A percentile compares a stretch with the other conserved stretches of the same genome.
Evolutionary conservation across 2,888 invertebrate genomes (phyloP).

Genomic region (Chrysolina oricalcia): DNA sequence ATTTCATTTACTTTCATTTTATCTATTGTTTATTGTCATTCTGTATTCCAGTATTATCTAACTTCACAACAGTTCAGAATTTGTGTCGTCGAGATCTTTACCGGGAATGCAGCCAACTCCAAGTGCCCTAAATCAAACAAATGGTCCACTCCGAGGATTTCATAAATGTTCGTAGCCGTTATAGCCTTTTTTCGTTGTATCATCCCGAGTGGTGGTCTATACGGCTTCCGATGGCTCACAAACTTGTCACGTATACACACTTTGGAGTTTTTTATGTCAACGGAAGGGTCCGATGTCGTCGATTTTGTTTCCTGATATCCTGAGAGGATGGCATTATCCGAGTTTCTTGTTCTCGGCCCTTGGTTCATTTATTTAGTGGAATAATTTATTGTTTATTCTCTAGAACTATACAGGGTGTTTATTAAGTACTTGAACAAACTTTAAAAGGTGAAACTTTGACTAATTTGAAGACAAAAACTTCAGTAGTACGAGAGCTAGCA

Average conservation of each 20-base stretch:
- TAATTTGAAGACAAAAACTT: too few species aligned
- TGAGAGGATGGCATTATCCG: neutral
- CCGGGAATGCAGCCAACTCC: neutral
- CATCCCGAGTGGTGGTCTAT: conserved; percentile 11
- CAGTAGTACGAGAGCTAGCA: too few species aligned
- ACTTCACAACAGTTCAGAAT: neutral
- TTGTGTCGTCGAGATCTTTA: conserved; percentile 1
- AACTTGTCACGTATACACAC: conserved; percentile 12
- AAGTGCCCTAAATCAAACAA: conserved; percentile 12
- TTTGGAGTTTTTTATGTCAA: conserved; percentile 14
- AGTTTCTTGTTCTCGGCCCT: neutral
- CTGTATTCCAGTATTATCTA: neutral
- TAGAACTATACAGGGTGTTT: too few species aligned
- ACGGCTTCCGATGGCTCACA: conserved; percentile 7
- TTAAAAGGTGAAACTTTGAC: too few species aligned
- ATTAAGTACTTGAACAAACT: too few species aligned
- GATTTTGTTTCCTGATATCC: conserved; percentile 3
- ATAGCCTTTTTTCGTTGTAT: conserved; percentile 6
- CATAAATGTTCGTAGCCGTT: conserved; percentile 4
- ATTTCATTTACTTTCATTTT: neutral
- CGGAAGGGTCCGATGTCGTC: neutral
- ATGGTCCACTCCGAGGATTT: conserved; percentile 14
- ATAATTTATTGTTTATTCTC: too few species aligned
- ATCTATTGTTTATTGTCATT: neutral
- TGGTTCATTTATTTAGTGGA: neutral